Evolutionary conservation across 2,888 invertebrate genomes (phyloP).

Genomic region (Tanypteryx hageni): DNA sequence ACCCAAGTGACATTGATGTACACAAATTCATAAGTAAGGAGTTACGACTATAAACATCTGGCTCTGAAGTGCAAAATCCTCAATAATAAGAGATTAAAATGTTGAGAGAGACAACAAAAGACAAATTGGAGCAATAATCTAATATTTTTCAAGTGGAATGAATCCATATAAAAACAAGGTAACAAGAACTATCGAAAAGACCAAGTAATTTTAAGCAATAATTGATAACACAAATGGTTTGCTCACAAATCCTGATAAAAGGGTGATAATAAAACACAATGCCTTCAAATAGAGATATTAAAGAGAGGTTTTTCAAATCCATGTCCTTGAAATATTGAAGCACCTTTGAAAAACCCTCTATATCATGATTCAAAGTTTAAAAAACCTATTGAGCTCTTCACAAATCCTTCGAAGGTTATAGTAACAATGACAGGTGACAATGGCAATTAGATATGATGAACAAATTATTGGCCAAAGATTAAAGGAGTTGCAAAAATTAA

Average conservation of each 20-base stretch:
- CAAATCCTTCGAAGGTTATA: neutral
- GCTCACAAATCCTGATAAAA: neutral
- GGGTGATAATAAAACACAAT: neutral
- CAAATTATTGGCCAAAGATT: slow-evolving; percentile 38
- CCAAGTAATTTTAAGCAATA: neutral
- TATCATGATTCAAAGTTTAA: neutral
- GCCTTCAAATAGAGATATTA: neutral
- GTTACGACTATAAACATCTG: neutral
- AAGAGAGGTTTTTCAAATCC: neutral
- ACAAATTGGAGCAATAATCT: neutral
- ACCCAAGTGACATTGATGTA: neutral
- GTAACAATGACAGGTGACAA: neutral
- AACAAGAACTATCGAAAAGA: slow-evolving; percentile 47
- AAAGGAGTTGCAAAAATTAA: slow-evolving; percentile 14
- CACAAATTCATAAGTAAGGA: neutral
- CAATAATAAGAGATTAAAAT: neutral
- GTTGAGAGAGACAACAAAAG: neutral
- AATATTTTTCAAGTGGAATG: neutral
- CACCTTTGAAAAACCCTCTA: neutral
- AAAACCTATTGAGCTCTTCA: neutral
- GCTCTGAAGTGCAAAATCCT: neutral
- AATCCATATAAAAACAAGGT: slow-evolving; percentile 36
- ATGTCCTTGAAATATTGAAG: neutral
- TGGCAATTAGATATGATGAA: slow-evolving; percentile 47
- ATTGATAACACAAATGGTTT: neutral